Evolutionary conservation across 2,113 vertebrate genomes (phyloP), one percentile per base, ranked within the genome.

Genomic region (Halichoerus grypus): DNA sequence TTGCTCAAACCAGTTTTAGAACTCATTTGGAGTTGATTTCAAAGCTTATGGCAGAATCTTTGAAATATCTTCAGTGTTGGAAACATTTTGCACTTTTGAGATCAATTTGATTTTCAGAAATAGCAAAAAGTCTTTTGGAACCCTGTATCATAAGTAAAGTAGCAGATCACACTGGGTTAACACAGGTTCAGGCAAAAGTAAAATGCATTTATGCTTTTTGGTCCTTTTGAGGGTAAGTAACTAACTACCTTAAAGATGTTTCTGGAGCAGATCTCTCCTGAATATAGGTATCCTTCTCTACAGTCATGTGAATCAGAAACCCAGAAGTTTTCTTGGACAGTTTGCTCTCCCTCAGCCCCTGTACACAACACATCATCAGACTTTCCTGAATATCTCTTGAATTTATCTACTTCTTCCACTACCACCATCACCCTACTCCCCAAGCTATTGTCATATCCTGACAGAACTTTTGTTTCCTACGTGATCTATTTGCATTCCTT

Each of bases 381-480:
- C 74, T 91, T 98, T 94, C 57, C 84, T 79, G 71, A 93, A 2
- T 85, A 28, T 77, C 15, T 96, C 81, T 93, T 88, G 63, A 76
- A 55, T 65, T 85, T 61, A 31, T 46, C 36, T 33, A 33, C 63
- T 77, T 88, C 11, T 69, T 59, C 33, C 28, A 72, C 76, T 3
- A 21, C 71, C 28, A 46, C 14, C 46, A 42, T 63, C 67, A 19
- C 10, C 36, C 55, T 74, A 53, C 39, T 92, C 51, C 49, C 36
- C 65, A 65, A 81, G 91, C 9, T 82, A 7, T 88, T 67, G 15
- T 79, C 5, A 1, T 53, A 59, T 36, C 72, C 49, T 83, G 14
- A 91, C 4, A 46, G 53, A 36, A 93, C 31, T 88, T 88, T 77
- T 80, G 42, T 94, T 93, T 97, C 16, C n/a, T n/a, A 3, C 53